Evolutionary conservation across 2,888 invertebrate species (phyloP).

Genomic region (Myopa testacea): DNA sequence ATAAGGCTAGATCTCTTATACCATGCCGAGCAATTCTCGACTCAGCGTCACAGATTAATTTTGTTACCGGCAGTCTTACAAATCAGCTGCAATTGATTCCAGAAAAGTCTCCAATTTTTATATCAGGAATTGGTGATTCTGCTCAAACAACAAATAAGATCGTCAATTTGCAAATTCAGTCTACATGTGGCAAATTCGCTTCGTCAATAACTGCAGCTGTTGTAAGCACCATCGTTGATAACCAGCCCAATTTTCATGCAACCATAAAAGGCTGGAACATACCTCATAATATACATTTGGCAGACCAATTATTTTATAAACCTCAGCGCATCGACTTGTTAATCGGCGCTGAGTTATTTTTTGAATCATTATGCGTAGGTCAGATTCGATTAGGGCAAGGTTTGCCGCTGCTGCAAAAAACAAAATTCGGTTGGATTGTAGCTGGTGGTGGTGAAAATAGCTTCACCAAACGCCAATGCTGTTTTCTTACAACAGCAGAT

Average conservation of each 20-base stretch:
- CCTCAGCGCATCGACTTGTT: constrained; percentile 33
- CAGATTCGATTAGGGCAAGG: constrained; percentile 42
- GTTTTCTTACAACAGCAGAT: not conserved
- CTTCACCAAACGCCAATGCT: not conserved
- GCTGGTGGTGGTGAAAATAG: not conserved
- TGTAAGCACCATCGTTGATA: constrained; percentile 39
- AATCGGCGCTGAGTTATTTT: constrained; percentile 44
- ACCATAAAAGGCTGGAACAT: constrained; percentile 41
- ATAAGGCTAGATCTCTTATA: constrained; percentile 38
- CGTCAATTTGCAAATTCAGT: constrained; percentile 38
- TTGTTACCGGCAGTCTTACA: constrained; percentile 18
- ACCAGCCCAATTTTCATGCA: constrained; percentile 38
- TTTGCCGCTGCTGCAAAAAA: constrained; percentile 39
- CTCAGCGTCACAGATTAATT: constrained; percentile 41
- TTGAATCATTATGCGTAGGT: constrained; percentile 46
- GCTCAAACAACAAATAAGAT: constrained; percentile 39
- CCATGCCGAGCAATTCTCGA: constrained; percentile 42
- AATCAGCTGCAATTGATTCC: constrained; percentile 42
- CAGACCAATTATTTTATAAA: constrained; percentile 37
- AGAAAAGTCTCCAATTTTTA: constrained; percentile 34
- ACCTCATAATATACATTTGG: constrained; percentile 25
- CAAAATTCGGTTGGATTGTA: constrained; percentile 39
- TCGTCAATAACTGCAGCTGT: constrained; percentile 37
- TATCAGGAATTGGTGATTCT: constrained; percentile 42
- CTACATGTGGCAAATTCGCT: constrained; percentile 32